Evolutionary conservation across 2,113 vertebrate species (phyloP).

Genomic region (Cathartes aura): DNA sequence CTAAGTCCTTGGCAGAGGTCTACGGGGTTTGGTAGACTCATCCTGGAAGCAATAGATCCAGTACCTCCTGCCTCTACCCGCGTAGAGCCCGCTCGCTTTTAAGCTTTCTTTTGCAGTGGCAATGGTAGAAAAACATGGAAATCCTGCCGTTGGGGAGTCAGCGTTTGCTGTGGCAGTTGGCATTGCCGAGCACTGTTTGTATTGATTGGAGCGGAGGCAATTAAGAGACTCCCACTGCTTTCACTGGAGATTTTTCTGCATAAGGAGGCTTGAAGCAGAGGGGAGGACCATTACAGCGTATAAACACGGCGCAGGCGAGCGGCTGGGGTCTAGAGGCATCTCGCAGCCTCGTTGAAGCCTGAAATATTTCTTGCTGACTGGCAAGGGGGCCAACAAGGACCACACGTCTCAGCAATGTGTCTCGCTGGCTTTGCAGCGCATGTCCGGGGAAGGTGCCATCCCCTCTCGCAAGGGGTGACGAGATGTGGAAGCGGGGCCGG

Average conservation of each 20-base stretch:
- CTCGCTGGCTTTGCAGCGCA: accelerated
- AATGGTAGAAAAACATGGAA: not conserved
- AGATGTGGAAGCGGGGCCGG: accelerated
- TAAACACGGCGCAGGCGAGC: not conserved
- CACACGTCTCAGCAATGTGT: accelerated
- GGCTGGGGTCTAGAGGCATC: not conserved
- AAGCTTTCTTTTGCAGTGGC: not conserved
- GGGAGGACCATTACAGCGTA: not conserved
- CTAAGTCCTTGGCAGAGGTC: not conserved
- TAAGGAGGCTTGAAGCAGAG: slow-evolving; percentile 57
- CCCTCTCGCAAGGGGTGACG: not conserved
- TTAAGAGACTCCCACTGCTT: slow-evolving; percentile 56
- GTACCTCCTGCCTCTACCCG: not conserved
- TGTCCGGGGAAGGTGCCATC: not conserved
- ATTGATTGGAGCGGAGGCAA: slow-evolving; percentile 41
- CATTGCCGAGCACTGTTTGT: not conserved
- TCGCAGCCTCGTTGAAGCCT: not conserved
- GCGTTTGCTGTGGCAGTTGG: not conserved
- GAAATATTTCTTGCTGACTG: not conserved
- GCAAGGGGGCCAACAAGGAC: not conserved
- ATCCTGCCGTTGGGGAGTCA: not conserved
- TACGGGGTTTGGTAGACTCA: not conserved
- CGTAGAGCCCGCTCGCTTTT: not conserved
- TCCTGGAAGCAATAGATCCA: not conserved
- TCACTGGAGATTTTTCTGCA: not conserved